These are phyloP conservation scores for Phymanthus crucifer DNA, from an alignment of 92 coral and sea anemone genomes.

Conservation along the genomic window DNA sequence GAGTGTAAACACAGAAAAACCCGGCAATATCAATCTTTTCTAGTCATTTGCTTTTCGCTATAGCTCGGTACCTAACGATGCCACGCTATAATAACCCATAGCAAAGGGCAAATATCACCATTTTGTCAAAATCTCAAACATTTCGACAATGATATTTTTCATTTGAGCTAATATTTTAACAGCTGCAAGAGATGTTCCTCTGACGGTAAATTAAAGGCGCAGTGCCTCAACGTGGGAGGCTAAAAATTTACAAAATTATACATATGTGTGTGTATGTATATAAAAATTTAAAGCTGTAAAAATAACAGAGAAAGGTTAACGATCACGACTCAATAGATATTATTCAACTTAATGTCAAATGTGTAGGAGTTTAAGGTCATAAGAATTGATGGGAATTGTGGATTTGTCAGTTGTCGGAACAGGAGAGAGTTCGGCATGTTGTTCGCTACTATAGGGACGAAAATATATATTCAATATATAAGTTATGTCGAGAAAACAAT, in stretches of 20 bases:
- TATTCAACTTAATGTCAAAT: neutral
- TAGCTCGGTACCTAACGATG: neutral
- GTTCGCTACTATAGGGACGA: neutral
- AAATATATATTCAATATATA: neutral
- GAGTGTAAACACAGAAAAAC: neutral
- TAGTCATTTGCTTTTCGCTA: neutral
- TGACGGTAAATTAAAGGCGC: constrained; percentile 18
- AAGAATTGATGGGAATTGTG: neutral
- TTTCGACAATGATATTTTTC: neutral
- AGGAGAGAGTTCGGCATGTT: neutral
- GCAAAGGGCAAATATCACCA: neutral
- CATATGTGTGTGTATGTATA: neutral
- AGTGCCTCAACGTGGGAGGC: constrained; percentile 30
- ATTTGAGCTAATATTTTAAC: neutral
- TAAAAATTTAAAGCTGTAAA: neutral
- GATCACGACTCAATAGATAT: neutral
- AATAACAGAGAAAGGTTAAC: neutral
- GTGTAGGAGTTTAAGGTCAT: neutral
- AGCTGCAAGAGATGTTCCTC: neutral
- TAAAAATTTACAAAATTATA: constrained; percentile 11
- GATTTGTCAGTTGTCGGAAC: neutral
- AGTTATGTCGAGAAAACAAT: neutral
- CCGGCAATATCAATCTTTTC: too few species aligned
- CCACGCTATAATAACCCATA: neutral
- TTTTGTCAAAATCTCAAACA: constrained; percentile 6